Evolutionary conservation across 1,140 invertebrate genomes (phyloP).

Genomic region (Stenopsyche tienmushanensis): DNA sequence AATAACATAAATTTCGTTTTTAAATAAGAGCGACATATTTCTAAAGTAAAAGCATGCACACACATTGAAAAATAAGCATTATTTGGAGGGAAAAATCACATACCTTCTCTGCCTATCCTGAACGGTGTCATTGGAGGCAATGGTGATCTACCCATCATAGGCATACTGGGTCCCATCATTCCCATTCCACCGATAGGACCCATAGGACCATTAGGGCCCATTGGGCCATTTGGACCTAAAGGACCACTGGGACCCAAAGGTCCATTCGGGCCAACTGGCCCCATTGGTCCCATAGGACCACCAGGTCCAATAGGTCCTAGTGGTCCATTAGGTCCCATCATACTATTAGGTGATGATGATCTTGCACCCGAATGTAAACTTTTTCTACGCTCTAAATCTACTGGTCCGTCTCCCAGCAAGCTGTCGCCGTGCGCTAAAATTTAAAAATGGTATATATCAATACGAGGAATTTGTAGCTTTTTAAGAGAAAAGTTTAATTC

Average conservation of each 20-base stretch:
- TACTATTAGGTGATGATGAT: slow-evolving; percentile 2
- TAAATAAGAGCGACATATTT: no score
- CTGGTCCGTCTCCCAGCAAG: slow-evolving; percentile 33
- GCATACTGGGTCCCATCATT: slow-evolving; percentile 17
- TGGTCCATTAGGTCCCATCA: slow-evolving; percentile 10
- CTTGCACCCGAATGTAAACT: background rate
- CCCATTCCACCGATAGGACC: slow-evolving; percentile 1
- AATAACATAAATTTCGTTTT: no score
- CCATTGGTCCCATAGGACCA: background rate
- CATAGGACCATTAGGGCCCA: slow-evolving; percentile 1
- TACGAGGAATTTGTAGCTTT: background rate
- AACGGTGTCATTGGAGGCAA: slow-evolving; percentile 39
- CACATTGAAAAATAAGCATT: no score
- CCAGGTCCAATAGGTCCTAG: slow-evolving; percentile 13
- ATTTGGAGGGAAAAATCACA: slow-evolving; percentile 14
- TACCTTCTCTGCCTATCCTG: slow-evolving; percentile 37
- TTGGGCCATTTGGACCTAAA: slow-evolving; percentile 4
- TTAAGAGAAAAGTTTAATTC: no score
- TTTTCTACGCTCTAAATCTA: slow-evolving; percentile 25
- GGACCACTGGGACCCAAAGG: slow-evolving; percentile 3
- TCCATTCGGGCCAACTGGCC: slow-evolving; percentile 2
- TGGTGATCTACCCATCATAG: slow-evolving; percentile 32
- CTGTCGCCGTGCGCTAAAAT: slow-evolving; percentile 27
- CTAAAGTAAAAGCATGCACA: no score
- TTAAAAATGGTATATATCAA: slow-evolving; percentile 11